These are phyloP conservation scores for Melanchra persicariae DNA, from an alignment of 2,888 invertebrate genomes.

Conservation along the genomic window DNA sequence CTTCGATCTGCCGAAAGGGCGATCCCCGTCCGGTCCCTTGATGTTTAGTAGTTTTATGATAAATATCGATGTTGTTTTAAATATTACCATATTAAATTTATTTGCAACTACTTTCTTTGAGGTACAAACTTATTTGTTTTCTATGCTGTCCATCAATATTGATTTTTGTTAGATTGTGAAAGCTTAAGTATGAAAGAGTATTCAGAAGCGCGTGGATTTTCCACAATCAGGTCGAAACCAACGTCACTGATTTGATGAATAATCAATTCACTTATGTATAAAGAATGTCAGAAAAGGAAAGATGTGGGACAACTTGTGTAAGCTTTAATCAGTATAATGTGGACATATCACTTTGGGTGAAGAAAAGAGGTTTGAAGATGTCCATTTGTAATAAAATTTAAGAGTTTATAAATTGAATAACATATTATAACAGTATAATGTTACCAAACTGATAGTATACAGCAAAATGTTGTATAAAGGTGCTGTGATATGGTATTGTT, in stretches of 20 bases:
- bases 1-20: slow-evolving; percentile 56
- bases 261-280: slow-evolving; percentile 50
- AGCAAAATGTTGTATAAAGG: slow-evolving; percentile 79
- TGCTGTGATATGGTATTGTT: slow-evolving; percentile 85
- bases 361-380: slow-evolving; percentile 70
- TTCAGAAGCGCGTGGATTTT: slow-evolving; percentile 21
- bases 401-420: slow-evolving; percentile 68
- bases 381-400: slow-evolving; percentile 75
- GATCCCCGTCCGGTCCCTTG: slow-evolving; percentile 78
- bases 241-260: slow-evolving; percentile 46
- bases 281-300: slow-evolving; percentile 55
- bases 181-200: slow-evolving; percentile 56
- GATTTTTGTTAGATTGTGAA: slow-evolving; percentile 60
- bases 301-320: slow-evolving; percentile 72
- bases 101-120: slow-evolving; percentile 75
- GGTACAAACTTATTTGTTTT: slow-evolving; percentile 66
- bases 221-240: slow-evolving; percentile 41
- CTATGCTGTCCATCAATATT: slow-evolving; percentile 67
- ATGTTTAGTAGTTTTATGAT: slow-evolving; percentile 77
- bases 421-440: slow-evolving; percentile 70
- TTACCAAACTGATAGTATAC: slow-evolving; percentile 76
- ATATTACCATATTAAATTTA: slow-evolving; percentile 73
- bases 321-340: slow-evolving; percentile 84
- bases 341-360: slow-evolving; percentile 80
- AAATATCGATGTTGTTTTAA: slow-evolving; percentile 79